Base-by-base conservation (phyloP, 2,113 vertebrate species). In the Serilophus lunatus region DNA sequence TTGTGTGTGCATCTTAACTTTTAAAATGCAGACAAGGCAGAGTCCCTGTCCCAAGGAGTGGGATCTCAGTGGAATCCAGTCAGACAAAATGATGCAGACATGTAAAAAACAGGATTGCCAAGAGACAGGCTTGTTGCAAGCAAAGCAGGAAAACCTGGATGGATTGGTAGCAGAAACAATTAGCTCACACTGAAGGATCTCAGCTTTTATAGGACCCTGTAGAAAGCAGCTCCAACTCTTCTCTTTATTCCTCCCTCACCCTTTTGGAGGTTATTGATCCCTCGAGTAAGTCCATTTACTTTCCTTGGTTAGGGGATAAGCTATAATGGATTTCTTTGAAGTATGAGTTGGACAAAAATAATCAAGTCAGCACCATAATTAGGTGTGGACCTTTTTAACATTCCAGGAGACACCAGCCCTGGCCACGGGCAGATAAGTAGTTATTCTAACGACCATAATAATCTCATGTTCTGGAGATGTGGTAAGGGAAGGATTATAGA, bases 381-480 rank as follows among this genome's bases (percentile, higher is more conserved):
- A 80, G 33, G 66, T 82, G 82, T 82, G 84, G 81, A 42, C 25
- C 50, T 77, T 69, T 91, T 93, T 77, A 93, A 24, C 35, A 65
- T 85, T 85, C 57, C 84, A 56, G 66, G 38, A 69, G 78, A 61
- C 45, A 66, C 33, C 47, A 88, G 72, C n/a, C 65, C 75, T 95
- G 92, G 82, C 59, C 79, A 40, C 2, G 28, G 72, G 79, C 35
- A 92, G 90, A 68, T 83, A 64, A 77, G 63, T 11, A 44, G 33
- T 49, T 83, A 81, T 50, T 71, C 76, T 75, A 93, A 75, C 36
- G 75, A 35, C 64, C 89, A 66, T 40, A 81, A 70, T 83, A 90
- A 95, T 90, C 82, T 80, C 40, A 19, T 82, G 77, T 83, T 93
- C 90, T 95, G 74, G 65, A 90, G 56, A 68, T 77, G 76, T 51